phyloP scores from a whole-genome alignment of 1,140 invertebrate genomes.

The Sycobia sp. region DNA sequence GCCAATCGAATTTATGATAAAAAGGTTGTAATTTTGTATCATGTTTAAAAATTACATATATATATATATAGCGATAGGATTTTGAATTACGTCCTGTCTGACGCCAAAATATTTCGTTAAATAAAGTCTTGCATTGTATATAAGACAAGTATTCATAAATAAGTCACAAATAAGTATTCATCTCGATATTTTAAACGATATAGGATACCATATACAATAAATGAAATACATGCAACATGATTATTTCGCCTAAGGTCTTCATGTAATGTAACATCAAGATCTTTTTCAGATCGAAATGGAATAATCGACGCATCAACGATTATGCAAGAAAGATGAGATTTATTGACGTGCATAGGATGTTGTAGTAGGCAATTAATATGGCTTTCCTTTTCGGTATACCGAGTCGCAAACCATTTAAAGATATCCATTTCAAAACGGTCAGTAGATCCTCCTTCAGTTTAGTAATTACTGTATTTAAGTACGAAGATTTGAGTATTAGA shows the following conservation, averaged over 20 bases:
- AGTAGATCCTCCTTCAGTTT: background rate
- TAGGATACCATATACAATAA: background rate
- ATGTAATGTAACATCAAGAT: background rate
- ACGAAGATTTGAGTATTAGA: background rate
- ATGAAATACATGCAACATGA: background rate
- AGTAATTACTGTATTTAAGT: background rate
- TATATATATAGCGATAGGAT: too few relatives aligned
- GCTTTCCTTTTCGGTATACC: background rate
- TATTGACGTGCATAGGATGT: background rate
- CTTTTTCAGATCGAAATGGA: background rate
- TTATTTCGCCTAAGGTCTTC: background rate
- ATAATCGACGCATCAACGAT: background rate
- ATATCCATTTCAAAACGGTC: background rate
- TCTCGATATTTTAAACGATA: background rate
- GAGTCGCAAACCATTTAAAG: background rate
- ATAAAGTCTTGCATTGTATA: too few relatives aligned
- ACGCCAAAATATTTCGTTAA: too few relatives aligned
- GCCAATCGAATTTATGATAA: background rate
- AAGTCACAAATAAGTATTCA: background rate
- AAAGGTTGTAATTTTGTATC: background rate
- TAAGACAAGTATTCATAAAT: background rate
- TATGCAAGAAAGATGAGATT: background rate
- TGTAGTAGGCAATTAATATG: background rate
- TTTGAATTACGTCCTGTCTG: too few relatives aligned
- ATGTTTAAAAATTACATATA: background rate